phyloP scores from a whole-genome alignment of 2,797 vertebrate species.

The Hoplostethus mediterraneus region DNA sequence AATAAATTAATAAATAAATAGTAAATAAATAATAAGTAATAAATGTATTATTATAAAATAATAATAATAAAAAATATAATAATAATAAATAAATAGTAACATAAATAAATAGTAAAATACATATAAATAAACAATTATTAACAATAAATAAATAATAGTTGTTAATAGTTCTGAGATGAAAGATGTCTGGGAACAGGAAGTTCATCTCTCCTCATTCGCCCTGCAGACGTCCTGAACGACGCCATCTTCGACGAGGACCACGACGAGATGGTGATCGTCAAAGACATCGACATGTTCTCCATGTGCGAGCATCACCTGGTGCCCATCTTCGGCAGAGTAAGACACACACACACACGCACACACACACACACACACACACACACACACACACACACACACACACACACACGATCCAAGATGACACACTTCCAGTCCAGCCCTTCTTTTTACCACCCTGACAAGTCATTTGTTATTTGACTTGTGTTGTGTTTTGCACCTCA shows the following conservation, averaged over 20 bases:
- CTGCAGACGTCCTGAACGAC: constrained; percentile 93
- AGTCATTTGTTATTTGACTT: too few species aligned
- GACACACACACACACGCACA: constrained; percentile 12
- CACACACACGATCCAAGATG: too few species aligned
- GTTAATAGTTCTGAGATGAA: neutral
- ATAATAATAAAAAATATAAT: too few species aligned
- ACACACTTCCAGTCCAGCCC: too few species aligned
- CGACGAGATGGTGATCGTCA: constrained; percentile 99
- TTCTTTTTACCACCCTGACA: too few species aligned
- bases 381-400: neutral
- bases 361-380: neutral
- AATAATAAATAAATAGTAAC: too few species aligned
- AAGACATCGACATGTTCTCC: constrained; percentile 99
- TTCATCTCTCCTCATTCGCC: constrained; percentile 27
- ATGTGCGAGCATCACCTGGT: constrained; percentile 99
- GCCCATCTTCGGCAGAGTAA: constrained; percentile 97
- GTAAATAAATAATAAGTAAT: too few species aligned
- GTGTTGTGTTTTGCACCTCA: too few species aligned
- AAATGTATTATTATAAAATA: too few species aligned
- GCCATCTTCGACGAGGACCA: constrained; percentile 99
- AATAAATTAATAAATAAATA: too few species aligned
- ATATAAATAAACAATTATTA: neutral
- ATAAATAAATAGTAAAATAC: too few species aligned
- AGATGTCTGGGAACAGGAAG: neutral
- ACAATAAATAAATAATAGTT: neutral